Evolutionary conservation across 2,113 vertebrate species (phyloP), one percentile per base, ranked within the genome.

Genomic region (Riparia riparia): DNA sequence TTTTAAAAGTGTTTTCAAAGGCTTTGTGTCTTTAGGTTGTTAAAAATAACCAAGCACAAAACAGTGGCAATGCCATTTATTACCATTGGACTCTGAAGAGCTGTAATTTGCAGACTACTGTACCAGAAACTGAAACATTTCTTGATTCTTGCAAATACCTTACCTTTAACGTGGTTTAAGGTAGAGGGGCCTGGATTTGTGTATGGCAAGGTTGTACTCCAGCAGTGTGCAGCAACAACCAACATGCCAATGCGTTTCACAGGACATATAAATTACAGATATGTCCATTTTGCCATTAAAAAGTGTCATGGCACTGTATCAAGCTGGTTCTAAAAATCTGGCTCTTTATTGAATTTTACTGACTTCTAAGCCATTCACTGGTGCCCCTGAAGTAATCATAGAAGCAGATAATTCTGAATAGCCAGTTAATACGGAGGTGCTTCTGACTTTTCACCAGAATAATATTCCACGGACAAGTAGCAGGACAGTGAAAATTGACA

Each of bases 191-290:
- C 85, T 2, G 1, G 22, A 19, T 66, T 86, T 83, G 32, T 34
- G 31, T 34, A 2, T 51, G 51, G 31, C 26, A 13, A 32, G 17
- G 11, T 15, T 73, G 29, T 56, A 18, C 24, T 58, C 37, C 31
- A 39, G 0, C 51, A 22, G 41, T 10, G 7, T 12, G 53, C 32
- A 50, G 26, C 53, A 83, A 0, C 19, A 47, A n/a, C 7, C 8
- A 24, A 1, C 1, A 0, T 14, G 22, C 41, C 53, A 39, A 12
- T 0, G 26, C 3, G 0, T 16, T 76, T 68, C 8, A 16, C 5
- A 41, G 41, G 34, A 60, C 25, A 24, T 45, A 57, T 15, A 22
- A 3, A 32, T 41, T 58, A 39, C 12, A 6, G 10, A 3, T 42
- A n/a, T 11, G 21, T 58, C 37, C 5, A 1, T 66, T 51, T 56